These are phyloP conservation scores for Boloria euphrosyne DNA, from an alignment of 2,888 invertebrate species.

Conservation along the genomic window DNA sequence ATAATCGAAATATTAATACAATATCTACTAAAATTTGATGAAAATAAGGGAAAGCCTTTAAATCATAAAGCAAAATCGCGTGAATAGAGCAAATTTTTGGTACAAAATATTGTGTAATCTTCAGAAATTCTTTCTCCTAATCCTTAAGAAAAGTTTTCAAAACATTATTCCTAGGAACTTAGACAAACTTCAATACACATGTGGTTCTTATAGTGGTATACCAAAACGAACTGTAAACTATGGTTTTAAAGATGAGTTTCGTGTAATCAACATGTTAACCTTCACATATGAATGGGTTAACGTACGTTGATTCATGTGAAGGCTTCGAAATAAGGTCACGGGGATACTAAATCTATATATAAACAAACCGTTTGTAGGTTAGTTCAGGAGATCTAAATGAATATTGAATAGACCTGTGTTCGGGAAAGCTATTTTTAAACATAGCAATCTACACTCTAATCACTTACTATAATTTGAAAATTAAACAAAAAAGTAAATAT, in stretches of 20 bases:
- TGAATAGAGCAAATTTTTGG: too few species aligned
- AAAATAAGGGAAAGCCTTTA: too few species aligned
- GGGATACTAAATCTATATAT: conserved; percentile 24
- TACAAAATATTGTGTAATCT: conserved; percentile 5
- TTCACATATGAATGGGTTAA: conserved; percentile 65
- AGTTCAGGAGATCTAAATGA: conserved; percentile 5
- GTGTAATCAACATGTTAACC: conserved; percentile 52
- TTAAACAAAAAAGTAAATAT: too few species aligned
- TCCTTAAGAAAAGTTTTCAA: conserved; percentile 22
- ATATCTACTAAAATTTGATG: too few species aligned
- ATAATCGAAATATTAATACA: too few species aligned
- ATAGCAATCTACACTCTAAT: too few species aligned
- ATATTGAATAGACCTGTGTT: too few species aligned
- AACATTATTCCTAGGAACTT: conserved; percentile 30
- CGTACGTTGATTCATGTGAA: conserved; percentile 50
- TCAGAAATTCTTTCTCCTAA: conserved; percentile 16
- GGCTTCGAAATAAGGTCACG: conserved; percentile 44
- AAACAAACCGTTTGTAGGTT: conserved; percentile 18
- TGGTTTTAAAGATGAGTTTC: conserved; percentile 44
- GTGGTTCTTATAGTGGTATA: conserved; percentile 11
- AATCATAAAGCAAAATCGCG: too few species aligned
- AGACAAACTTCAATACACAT: conserved; percentile 27
- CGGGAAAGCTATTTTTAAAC: too few species aligned
- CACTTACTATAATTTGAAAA: too few species aligned
- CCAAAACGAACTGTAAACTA: conserved; percentile 41